phyloP scores from a whole-genome alignment of 1,140 invertebrate species.

The Ylistrum balloti region DNA sequence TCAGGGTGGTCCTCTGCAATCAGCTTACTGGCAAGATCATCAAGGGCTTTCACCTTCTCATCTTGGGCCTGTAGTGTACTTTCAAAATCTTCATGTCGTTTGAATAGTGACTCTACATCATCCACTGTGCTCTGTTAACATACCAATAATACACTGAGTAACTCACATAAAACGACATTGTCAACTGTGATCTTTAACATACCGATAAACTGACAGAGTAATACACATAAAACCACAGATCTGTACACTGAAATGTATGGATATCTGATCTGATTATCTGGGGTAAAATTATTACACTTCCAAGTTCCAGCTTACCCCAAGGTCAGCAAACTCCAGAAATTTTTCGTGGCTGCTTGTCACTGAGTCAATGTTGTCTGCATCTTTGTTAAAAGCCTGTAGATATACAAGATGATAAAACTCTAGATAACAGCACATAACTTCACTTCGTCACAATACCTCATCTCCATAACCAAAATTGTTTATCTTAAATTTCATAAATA shows the following conservation, averaged over 20 bases:
- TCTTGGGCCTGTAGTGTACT: slow-evolving; percentile 96
- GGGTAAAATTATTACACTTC: too few relatives aligned
- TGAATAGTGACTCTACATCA: slow-evolving; percentile 96
- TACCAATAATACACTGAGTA: background rate
- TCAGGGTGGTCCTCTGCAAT: slow-evolving; percentile 94
- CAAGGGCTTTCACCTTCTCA: slow-evolving; percentile 93
- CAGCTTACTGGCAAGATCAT: slow-evolving; percentile 92
- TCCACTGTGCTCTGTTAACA: slow-evolving; percentile 91
- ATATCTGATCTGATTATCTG: background rate
- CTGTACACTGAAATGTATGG: background rate
- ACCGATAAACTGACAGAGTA: too few relatives aligned
- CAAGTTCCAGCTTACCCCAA: slow-evolving; percentile 94
- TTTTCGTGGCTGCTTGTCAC: slow-evolving; percentile 96
- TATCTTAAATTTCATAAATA: too few relatives aligned
- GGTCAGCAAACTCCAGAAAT: slow-evolving; percentile 93
- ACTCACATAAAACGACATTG: too few relatives aligned
- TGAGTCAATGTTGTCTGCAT: slow-evolving; percentile 98
- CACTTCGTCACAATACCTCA: too few relatives aligned
- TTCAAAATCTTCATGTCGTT: slow-evolving; percentile 97
- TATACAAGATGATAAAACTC: background rate
- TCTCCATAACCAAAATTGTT: too few relatives aligned
- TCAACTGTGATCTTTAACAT: too few relatives aligned
- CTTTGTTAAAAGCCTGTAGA: slow-evolving; percentile 96
- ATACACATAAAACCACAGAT: background rate
- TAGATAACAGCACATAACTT: too few relatives aligned